Conservation (phyloP, 1,140 invertebrate genomes). For the Lepidurus apus region DNA sequence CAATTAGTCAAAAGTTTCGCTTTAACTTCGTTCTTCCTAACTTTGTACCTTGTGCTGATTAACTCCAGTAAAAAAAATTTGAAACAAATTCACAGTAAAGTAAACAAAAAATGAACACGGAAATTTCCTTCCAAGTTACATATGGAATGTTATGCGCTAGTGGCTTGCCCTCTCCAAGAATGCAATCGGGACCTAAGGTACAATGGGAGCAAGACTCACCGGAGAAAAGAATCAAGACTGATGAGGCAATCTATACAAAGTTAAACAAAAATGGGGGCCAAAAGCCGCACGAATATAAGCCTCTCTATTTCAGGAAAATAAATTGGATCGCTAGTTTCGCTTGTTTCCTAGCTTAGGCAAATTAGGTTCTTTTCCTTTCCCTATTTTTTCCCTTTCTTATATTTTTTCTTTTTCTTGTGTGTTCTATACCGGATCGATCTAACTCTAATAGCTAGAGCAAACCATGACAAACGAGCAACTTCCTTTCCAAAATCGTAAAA, state of each 20-base stretch:
- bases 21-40: too few relatives aligned
- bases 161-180: not conserved
- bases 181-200: not conserved
- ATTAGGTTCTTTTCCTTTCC: not conserved
- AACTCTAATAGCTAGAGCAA: constrained; percentile 6
- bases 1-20: too few relatives aligned
- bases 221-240: constrained; percentile 2
- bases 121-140: not conserved
- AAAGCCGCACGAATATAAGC: not conserved
- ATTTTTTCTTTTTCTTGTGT: not conserved
- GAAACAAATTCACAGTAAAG: not conserved
- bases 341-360: constrained; percentile 13
- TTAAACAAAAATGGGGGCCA: not conserved
- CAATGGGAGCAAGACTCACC: not conserved
- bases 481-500: not conserved
- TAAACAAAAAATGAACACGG: not conserved
- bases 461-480: constrained; percentile 19
- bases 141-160: not conserved
- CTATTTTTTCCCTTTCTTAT: not conserved
- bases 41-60: not conserved
- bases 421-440: not conserved
- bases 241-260: not conserved
- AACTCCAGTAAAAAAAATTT: not conserved
- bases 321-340: constrained; percentile 21
- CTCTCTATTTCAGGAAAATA: constrained; percentile 5